These are phyloP conservation scores for Euspilapteryx auroguttella DNA, from an alignment of 2,888 invertebrate genomes.

Conservation along the genomic window DNA sequence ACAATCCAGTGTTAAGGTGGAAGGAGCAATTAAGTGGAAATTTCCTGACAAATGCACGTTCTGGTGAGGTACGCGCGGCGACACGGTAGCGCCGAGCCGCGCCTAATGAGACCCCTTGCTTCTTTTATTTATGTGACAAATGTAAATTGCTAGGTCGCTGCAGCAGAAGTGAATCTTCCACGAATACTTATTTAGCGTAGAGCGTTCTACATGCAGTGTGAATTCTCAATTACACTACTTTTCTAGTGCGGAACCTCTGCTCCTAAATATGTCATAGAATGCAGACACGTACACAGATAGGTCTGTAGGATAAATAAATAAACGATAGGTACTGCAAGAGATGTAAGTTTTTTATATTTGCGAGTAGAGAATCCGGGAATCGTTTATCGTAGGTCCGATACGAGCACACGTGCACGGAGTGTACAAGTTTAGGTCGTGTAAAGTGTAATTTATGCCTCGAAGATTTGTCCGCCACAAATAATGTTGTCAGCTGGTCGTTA, in stretches of 20 bases:
- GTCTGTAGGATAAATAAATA: too few species aligned
- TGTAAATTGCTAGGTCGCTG: constrained; percentile 31
- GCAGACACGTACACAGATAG: constrained; percentile 13
- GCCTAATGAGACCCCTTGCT: constrained; percentile 45
- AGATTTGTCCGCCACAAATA: constrained; percentile 61
- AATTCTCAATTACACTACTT: constrained; percentile 34
- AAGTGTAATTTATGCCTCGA: constrained; percentile 54
- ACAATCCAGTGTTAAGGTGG: constrained; percentile 15
- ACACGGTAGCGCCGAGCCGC: constrained; percentile 16
- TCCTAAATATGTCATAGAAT: constrained; percentile 24
- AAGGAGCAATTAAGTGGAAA: constrained; percentile 31
- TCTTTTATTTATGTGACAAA: constrained; percentile 53
- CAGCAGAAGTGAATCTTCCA: constrained; percentile 29
- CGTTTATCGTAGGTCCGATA: constrained; percentile 29
- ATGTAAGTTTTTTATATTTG: too few species aligned
- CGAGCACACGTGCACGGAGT: constrained; percentile 41
- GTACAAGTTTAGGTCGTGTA: constrained; percentile 56
- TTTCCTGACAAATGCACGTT: constrained; percentile 33
- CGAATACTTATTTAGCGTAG: constrained; percentile 38
- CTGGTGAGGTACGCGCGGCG: constrained; percentile 19
- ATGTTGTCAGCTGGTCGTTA: constrained; percentile 56
- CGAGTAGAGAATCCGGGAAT: too few species aligned
- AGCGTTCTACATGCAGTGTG: constrained; percentile 23
- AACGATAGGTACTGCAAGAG: too few species aligned
- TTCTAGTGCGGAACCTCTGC: constrained; percentile 15